Percentiles rank a stretch among this genome's conserved stretches.
Evolutionary conservation across 2,888 invertebrate genomes (phyloP).

Genomic region (Tribolium freemani): DNA sequence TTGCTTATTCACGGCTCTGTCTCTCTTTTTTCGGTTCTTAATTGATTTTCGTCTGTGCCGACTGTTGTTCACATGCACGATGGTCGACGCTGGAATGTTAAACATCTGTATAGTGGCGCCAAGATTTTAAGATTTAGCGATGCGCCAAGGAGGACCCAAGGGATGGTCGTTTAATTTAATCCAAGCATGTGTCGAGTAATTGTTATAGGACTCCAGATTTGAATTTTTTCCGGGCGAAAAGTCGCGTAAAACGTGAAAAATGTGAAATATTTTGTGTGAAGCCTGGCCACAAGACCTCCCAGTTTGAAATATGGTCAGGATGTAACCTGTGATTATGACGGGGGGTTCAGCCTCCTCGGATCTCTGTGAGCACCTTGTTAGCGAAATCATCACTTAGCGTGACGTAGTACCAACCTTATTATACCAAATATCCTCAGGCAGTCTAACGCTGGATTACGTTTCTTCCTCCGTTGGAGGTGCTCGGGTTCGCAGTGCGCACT

Average conservation of each 20-base stretch:
- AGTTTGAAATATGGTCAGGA: slow-evolving; percentile 60
- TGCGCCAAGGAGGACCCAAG: not conserved
- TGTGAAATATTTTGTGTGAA: slow-evolving; percentile 22
- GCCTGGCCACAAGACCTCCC: slow-evolving; percentile 56
- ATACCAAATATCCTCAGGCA: slow-evolving; percentile 52
- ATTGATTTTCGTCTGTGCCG: slow-evolving; percentile 37
- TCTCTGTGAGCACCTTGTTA: slow-evolving; percentile 66
- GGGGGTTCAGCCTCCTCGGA: slow-evolving; percentile 61
- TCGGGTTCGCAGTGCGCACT: not conserved
- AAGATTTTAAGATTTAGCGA: slow-evolving; percentile 37
- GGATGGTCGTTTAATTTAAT: slow-evolving; percentile 23
- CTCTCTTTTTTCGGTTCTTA: slow-evolving; percentile 29
- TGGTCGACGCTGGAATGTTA: slow-evolving; percentile 49
- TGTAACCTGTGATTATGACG: slow-evolving; percentile 65
- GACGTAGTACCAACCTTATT: slow-evolving; percentile 57
- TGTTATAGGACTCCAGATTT: not conserved
- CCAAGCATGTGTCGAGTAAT: slow-evolving; percentile 25
- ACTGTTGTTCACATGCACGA: slow-evolving; percentile 35
- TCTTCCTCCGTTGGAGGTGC: slow-evolving; percentile 5
- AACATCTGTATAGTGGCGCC: slow-evolving; percentile 55
- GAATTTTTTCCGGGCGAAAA: no score
- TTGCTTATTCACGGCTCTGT: slow-evolving; percentile 38
- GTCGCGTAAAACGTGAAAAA: no score
- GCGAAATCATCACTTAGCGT: slow-evolving; percentile 66
- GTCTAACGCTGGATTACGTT: slow-evolving; percentile 39